Percentiles rank a stretch among this genome's conserved stretches.
These are phyloP conservation scores for Trinorchestia longiramus DNA, from an alignment of 1,140 invertebrate genomes.

Conservation along the genomic window DNA sequence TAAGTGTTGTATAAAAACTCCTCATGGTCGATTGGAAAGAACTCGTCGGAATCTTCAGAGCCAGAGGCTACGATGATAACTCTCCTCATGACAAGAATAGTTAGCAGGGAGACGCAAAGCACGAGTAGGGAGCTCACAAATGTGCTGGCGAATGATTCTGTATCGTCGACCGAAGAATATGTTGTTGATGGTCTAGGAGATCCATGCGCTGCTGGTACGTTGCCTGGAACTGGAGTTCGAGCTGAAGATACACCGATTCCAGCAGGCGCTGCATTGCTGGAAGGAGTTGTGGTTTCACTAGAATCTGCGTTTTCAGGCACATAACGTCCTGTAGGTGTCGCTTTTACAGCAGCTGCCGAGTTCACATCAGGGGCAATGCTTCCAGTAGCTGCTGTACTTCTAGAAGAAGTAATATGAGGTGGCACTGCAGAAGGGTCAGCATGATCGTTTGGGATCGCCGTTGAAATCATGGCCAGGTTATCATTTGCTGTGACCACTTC, in stretches of 20 bases:
- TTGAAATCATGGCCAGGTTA: background rate
- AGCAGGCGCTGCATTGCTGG: background rate
- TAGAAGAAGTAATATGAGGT: background rate
- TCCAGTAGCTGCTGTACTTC: background rate
- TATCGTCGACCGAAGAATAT: background rate
- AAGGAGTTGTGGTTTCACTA: background rate
- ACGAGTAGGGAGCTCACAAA: background rate
- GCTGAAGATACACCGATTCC: background rate
- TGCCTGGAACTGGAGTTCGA: background rate
- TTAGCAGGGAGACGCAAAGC: background rate
- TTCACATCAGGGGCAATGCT: background rate
- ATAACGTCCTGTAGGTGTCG: too few relatives aligned
- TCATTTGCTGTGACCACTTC: background rate
- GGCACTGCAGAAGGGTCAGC: background rate
- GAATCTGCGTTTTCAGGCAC: background rate
- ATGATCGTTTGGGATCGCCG: background rate
- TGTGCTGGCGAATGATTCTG: background rate
- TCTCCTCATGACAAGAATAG: background rate
- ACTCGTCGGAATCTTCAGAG: background rate
- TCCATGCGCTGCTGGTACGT: background rate
- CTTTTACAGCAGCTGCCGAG: background rate
- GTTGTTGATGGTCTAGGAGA: background rate
- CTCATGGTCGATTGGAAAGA: background rate
- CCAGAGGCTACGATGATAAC: background rate
- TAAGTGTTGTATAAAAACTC: slow-evolving; percentile 12